A percentile compares a stretch with the other conserved stretches of the same genome.
These are phyloP conservation scores for Phyllopteryx taeniolatus DNA, from an alignment of 2,113 vertebrate species.

Conservation along the genomic window DNA sequence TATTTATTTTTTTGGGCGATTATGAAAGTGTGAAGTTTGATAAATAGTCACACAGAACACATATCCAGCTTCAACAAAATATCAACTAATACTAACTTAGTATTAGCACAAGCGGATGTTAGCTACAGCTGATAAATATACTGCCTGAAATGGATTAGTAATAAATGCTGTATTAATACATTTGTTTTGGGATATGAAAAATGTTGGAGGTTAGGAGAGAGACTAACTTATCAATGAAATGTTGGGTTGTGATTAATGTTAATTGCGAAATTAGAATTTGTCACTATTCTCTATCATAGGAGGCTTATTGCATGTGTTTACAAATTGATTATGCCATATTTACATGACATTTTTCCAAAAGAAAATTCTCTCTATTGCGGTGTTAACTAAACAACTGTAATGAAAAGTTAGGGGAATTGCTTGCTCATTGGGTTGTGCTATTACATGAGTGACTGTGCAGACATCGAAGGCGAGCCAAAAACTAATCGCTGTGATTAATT, in stretches of 20 bases:
- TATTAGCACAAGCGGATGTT: no score
- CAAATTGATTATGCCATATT: slow-evolving; percentile 24
- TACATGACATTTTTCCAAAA: slow-evolving; percentile 1
- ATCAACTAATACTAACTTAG: no score
- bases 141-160: background rate
- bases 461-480: slow-evolving; percentile 67
- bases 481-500: slow-evolving; percentile 75
- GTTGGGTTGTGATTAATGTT: background rate
- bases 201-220: background rate
- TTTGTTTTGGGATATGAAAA: background rate
- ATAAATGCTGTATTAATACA: background rate
- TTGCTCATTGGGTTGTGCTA: slow-evolving; percentile 47
- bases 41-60: no score
- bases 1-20: no score
- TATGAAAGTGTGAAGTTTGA: no score
- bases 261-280: background rate
- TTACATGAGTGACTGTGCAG: slow-evolving; percentile 66
- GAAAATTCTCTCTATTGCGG: slow-evolving; percentile 22
- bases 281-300: background rate
- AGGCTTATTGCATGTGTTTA: background rate
- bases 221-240: background rate
- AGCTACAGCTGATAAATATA: no score
- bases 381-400: slow-evolving; percentile 26
- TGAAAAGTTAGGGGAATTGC: slow-evolving; percentile 34
- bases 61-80: no score